These are phyloP conservation scores for Loris lydekkerianus DNA, from an alignment of 2,797 vertebrate species.

Conservation along the genomic window DNA sequence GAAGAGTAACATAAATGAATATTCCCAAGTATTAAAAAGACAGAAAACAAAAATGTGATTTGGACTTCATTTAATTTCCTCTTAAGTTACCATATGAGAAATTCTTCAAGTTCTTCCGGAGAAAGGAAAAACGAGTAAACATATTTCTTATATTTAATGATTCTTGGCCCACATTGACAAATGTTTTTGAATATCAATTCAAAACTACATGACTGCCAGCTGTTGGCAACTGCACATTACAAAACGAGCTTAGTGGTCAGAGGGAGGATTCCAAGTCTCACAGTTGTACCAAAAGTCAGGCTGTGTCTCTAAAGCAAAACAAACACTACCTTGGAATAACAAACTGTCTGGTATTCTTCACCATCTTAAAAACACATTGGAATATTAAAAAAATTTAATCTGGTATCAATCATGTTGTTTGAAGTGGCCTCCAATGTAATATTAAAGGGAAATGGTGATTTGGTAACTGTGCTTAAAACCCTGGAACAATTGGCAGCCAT, in stretches of 20 bases:
- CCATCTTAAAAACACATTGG: conserved; percentile 62
- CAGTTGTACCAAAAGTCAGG: conserved; percentile 68
- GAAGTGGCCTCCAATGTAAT: conserved; percentile 50
- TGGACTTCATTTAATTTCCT: conserved; percentile 69
- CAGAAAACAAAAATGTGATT: conserved; percentile 43
- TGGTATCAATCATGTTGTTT: conserved; percentile 59
- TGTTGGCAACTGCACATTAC: conserved; percentile 59
- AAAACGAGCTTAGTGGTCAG: conserved; percentile 69
- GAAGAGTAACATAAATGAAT: background rate
- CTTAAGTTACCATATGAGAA: conserved; percentile 53
- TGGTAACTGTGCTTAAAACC: conserved; percentile 26
- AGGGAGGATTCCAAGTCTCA: conserved; percentile 69
- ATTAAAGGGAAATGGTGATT: conserved; percentile 46
- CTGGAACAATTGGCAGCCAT: background rate
- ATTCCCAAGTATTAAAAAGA: conserved; percentile 51
- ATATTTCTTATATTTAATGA: conserved; percentile 71
- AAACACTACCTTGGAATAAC: conserved; percentile 72
- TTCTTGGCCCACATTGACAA: conserved; percentile 48
- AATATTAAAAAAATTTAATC: conserved; percentile 68
- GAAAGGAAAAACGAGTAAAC: conserved; percentile 64
- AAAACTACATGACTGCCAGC: conserved; percentile 66
- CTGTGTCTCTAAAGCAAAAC: conserved; percentile 71
- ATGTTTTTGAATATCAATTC: conserved; percentile 71
- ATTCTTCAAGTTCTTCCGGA: conserved; percentile 70
- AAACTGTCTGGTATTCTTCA: conserved; percentile 68